Evolutionary conservation across 2,797 vertebrate genomes (phyloP), one percentile per base, ranked within the genome.

Genomic region (Cynodonichthys magdalenae): DNA sequence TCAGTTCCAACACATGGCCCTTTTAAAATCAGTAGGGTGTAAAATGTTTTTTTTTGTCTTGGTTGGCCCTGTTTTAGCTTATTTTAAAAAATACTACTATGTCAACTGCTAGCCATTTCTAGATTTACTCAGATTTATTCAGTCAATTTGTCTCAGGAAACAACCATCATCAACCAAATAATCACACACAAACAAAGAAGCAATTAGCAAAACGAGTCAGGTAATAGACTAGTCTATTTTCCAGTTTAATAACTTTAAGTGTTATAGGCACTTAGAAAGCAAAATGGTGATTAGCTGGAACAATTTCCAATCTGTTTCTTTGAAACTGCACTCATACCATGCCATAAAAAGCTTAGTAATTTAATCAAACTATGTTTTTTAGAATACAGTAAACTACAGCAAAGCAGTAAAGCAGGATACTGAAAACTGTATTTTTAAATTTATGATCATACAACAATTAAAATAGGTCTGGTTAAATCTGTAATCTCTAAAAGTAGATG

Each of bases 1-100:
- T 80, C 60, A 17, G 80, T 81, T 77, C 77, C 77, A 84, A 55
- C 75, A 82, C 18, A n/a, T 59, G 77, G 69, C 24, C 24, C 2
- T 24, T 24, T 24, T 24, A 24, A 24, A 24, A 14, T 39, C 11
- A 39, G 36, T 14, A 39, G 3, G 45, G n/a, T 47, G n/a, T 2
- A 47, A 0, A 47, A 6, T 4, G 19, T 36, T 11, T 17, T 55
- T 46, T 50, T 55, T 34, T 17, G 18, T 36, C 15, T 46, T 28
- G 5, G 28, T 7, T 47, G 44, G 19, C 18, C n/a, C 39, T 2
- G 11, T 46, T 48, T 50, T 6, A 9, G 6, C 46, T 28, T 45
- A 45, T 11, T 39, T 39, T 12, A 14, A 14, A 12, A 14, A 39
- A 39, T 39, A 14, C 10, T 39, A 39, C 36, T 36, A 51, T 53